A percentile compares a stretch with the other conserved stretches of the same genome.
Evolutionary conservation across 2,113 vertebrate genomes (phyloP).

Genomic region (Caloenas nicobarica): DNA sequence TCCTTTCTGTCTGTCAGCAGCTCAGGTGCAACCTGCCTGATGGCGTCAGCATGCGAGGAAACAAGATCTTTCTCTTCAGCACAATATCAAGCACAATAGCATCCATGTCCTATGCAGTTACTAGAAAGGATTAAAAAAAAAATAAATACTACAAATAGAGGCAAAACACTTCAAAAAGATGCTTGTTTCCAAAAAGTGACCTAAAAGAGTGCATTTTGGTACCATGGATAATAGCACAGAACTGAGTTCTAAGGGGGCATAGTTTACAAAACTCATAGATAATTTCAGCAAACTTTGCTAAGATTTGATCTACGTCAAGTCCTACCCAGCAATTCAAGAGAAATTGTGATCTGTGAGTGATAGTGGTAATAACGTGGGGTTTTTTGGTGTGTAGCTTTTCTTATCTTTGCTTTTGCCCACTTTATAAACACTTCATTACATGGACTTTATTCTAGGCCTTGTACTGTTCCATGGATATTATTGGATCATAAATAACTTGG

Average conservation of each 20-base stretch:
- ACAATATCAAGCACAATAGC: background rate
- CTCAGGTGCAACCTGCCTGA: background rate
- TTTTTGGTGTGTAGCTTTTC: background rate
- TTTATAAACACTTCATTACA: background rate
- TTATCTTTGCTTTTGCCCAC: background rate
- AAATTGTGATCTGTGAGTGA: background rate
- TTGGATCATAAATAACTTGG: background rate
- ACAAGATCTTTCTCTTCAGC: background rate
- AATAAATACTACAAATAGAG: background rate
- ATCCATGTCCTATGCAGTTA: background rate
- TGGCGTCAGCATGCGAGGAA: background rate
- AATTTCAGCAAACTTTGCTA: background rate
- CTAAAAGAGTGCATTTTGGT: background rate
- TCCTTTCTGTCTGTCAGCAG: background rate
- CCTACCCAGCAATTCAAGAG: background rate
- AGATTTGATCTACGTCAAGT: background rate
- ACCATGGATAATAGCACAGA: background rate
- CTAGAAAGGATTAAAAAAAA: background rate
- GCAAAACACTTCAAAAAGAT: background rate
- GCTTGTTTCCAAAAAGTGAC: background rate
- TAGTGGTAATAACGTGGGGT: background rate
- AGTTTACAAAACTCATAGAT: background rate
- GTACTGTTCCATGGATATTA: background rate
- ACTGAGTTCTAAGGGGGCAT: background rate
- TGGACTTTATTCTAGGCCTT: background rate